Evolutionary conservation across 2,797 vertebrate genomes (phyloP), one percentile per base, ranked within the genome.

Genomic region (Tinamus major): DNA sequence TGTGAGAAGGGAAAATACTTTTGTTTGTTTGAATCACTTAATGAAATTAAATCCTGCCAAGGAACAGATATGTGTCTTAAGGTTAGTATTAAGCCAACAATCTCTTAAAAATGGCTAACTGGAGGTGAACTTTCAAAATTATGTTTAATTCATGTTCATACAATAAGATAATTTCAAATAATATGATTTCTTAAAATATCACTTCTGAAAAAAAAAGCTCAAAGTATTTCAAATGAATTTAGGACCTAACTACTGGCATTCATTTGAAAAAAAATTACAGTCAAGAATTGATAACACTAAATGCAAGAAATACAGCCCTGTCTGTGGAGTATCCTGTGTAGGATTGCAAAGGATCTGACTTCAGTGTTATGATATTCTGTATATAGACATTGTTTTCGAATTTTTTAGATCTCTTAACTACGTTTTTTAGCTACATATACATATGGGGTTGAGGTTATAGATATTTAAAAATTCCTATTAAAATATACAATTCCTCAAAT

Each of bases 131-230:
- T 72, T 71, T 85, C 24, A 41, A 51, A 85, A 35, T 67, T 79
- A 24, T 46, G 10, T 82, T 77, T 56, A 83, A 42, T 85, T 48
- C 8, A 8, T 69, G 41, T 39, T 75, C 71, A 63, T 63, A 13
- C 24, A 35, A 2, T 3, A 85, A 56, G 6, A 35, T 42, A 56
- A 37, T 80, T 58, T 48, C n/a, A 53, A 70, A 69, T 10, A 55
- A 44, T 62, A 48, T 53, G 9, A 1, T 77, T 80, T 63, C 16
- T 64, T 68, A 29, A 87, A 62, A 70, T n/a, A n/a, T 77, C 35
- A 37, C 0, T 3, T 8, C 24, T 58, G 46, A 10, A 67, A 71
- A 89, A 89, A 89, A 39, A 0, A 0, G 0, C 1, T 1, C 3
- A 46, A 76, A 39, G 4, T 62, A 46, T 51, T 55, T 72, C 10